Evolutionary conservation across 2,797 vertebrate species (phyloP), one percentile per base, ranked within the genome.

Genomic region (Balearica regulorum): DNA sequence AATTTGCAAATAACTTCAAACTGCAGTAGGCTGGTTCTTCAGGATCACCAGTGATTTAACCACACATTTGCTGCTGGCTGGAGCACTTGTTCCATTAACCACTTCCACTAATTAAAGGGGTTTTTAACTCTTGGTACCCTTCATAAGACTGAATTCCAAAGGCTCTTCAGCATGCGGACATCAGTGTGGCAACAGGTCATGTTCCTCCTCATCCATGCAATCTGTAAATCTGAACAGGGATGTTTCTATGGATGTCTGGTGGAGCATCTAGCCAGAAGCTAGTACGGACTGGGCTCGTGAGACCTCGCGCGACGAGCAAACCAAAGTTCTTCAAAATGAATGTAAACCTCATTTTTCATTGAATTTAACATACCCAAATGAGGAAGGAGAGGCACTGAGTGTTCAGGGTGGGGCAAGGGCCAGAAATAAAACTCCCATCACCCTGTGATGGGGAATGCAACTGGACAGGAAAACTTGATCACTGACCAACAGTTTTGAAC

Each of bases 1-100:
- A 43, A 66, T 79, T 71, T 87, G 54, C 48, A 85, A 92, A 77
- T 89, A 62, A 66, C 66, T 90, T 89, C 58, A 66, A 77, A 87
- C 24, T 80, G 25, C 35, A 60, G 51, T 22, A 94, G 29, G n/a
- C 20, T 80, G 24, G 37, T 80, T 89, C 61, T 87, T 87, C 68
- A 77, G 64, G 46, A 72, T 77, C 26, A 14, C 31, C 41, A 33
- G 28, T 66, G 70, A 60, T 84, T 80, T 85, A 80, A 66, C 51
- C 13, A 49, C 3, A 4, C 6, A 17, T 66, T 81, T 19, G 4
- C 76, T 84, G 39, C 72, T 93, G 75, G 11, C 41, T 73, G 66
- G 55, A 66, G 75, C 1, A 3, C 71, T 66, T 73, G 60, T 37
- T 85, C 55, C 26, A 66, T 83, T 86, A 90, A 84, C 31, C 28